These are phyloP conservation scores for Araneus ventricosus DNA, from an alignment of 1,140 invertebrate species.

Conservation along the genomic window DNA sequence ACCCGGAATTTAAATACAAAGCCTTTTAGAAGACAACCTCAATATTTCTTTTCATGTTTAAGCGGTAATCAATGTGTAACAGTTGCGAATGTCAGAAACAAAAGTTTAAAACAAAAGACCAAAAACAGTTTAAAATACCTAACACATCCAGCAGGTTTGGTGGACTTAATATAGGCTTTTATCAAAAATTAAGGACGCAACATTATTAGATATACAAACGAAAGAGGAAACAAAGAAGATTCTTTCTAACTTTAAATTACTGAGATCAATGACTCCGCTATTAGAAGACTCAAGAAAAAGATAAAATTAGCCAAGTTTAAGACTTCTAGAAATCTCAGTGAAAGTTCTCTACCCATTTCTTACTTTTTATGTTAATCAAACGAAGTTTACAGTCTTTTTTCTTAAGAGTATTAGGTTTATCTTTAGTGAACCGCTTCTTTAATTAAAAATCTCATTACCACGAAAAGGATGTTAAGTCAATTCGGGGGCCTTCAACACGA, in stretches of 20 bases:
- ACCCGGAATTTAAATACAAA: no score
- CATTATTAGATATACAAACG: not conserved
- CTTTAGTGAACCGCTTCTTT: slow-evolving; percentile 59
- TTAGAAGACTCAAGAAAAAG: not conserved
- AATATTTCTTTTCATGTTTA: no score
- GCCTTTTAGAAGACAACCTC: no score
- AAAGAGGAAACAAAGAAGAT: not conserved
- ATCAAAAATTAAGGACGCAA: not conserved
- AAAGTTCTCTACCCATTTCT: not conserved
- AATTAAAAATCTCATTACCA: slow-evolving; percentile 59
- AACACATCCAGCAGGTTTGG: not conserved
- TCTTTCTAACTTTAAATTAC: not conserved
- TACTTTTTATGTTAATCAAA: slow-evolving; percentile 51
- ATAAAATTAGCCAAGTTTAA: not conserved
- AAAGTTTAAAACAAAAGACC: not conserved
- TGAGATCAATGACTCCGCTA: slow-evolving; percentile 19
- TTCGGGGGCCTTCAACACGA: not conserved
- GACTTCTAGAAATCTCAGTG: slow-evolving; percentile 18
- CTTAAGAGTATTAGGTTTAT: slow-evolving; percentile 38
- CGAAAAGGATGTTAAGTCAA: slow-evolving; percentile 61
- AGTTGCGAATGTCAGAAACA: not conserved
- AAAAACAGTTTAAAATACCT: not conserved
- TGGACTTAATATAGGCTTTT: not conserved
- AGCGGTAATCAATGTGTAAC: not conserved
- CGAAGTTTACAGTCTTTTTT: not conserved